Evolutionary conservation across 2,888 invertebrate genomes (phyloP).

Genomic region (Anagyrus pseudococci): DNA sequence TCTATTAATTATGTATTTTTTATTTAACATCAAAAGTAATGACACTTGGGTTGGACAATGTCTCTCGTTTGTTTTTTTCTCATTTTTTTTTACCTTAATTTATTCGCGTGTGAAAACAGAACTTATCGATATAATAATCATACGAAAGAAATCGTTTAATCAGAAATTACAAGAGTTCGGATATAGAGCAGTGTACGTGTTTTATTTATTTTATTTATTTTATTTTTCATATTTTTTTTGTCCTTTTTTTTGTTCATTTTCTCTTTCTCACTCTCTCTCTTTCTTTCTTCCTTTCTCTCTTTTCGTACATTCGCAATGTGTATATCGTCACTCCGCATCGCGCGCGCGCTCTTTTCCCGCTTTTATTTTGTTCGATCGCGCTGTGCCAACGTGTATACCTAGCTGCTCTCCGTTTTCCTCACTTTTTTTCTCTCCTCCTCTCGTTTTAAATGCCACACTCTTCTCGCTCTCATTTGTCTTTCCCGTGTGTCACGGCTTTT

Average conservation of each 20-base stretch:
- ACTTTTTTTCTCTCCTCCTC: too few species aligned
- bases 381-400: background rate
- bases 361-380: too few species aligned
- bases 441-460: slow-evolving; percentile 13
- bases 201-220: slow-evolving; percentile 16
- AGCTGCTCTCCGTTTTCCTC: background rate
- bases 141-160: slow-evolving; percentile 58
- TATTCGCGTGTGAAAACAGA: slow-evolving; percentile 57
- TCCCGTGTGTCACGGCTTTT: background rate
- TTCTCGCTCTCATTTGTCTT: background rate
- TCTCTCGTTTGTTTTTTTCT: slow-evolving; percentile 54
- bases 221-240: slow-evolving; percentile 17
- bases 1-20: slow-evolving; percentile 60
- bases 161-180: slow-evolving; percentile 49
- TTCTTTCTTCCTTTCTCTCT: background rate
- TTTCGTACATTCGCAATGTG: slow-evolving; percentile 1
- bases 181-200: slow-evolving; percentile 40
- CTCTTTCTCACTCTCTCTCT: slow-evolving; percentile 30
- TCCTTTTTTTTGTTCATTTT: slow-evolving; percentile 11
- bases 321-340: slow-evolving; percentile 18
- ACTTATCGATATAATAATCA: slow-evolving; percentile 56
- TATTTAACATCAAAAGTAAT: slow-evolving; percentile 62
- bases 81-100: slow-evolving; percentile 46
- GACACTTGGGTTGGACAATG: slow-evolving; percentile 62
- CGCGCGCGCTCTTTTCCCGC: slow-evolving; percentile 20